A percentile compares a stretch with the other conserved stretches of the same genome.
Conservation (phyloP, 2,888 invertebrate genomes). For the Oligia fasciuncula region DNA sequence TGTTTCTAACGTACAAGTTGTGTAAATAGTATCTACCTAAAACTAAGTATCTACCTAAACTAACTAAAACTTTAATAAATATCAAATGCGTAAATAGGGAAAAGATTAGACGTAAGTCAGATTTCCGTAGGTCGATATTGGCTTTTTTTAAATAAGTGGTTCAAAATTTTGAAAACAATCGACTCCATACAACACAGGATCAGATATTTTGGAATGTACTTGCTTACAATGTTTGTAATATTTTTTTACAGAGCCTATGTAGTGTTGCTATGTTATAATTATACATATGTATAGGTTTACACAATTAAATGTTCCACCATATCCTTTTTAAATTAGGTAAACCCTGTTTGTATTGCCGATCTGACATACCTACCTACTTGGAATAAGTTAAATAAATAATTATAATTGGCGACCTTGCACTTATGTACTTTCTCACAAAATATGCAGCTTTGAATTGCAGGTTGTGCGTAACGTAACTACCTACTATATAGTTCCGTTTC, state of each 20-base stretch:
- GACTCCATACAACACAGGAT: background rate
- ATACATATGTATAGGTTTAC: background rate
- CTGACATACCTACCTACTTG: constrained; percentile 23
- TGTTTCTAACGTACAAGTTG: background rate
- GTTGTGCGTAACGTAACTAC: constrained; percentile 18
- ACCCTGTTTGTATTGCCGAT: background rate
- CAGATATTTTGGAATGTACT: background rate
- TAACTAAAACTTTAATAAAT: background rate
- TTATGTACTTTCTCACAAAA: constrained; percentile 44
- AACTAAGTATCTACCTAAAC: too few relatives aligned
- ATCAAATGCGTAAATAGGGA: background rate
- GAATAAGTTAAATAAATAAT: constrained; percentile 24
- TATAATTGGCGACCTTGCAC: constrained; percentile 35
- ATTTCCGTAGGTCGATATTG: background rate
- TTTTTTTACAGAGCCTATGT: background rate
- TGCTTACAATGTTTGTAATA: background rate
- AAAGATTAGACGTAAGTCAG: background rate
- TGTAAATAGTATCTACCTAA: background rate
- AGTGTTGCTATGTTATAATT: background rate
- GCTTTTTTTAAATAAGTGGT: background rate
- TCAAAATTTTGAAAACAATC: background rate
- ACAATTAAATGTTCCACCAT: background rate
- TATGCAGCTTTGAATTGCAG: constrained; percentile 33
- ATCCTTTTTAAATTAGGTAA: constrained; percentile 19
- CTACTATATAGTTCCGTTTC: constrained; percentile 20